phyloP scores from a whole-genome alignment of 2,113 vertebrate genomes.

The Zosterops pallidus region DNA sequence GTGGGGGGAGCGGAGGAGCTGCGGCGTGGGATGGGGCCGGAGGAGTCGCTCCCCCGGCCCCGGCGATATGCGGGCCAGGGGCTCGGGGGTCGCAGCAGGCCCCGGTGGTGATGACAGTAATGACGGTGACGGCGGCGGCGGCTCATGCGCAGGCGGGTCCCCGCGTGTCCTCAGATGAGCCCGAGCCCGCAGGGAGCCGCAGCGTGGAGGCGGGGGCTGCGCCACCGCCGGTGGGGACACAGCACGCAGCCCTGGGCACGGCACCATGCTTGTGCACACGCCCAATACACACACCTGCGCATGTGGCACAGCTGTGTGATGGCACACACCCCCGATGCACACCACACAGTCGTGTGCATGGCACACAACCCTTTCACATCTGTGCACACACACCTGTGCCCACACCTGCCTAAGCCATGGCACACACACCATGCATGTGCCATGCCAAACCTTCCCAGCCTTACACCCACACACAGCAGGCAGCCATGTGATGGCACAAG shows the following conservation, averaged over 20 bases:
- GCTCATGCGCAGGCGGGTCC: slow-evolving; percentile 2
- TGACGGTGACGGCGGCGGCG: background rate
- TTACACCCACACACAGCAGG: background rate
- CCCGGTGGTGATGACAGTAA: background rate
- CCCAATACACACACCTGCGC: background rate
- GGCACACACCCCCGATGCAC: no score
- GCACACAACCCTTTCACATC: background rate
- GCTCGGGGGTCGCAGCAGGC: background rate
- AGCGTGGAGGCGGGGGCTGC: slow-evolving; percentile 17
- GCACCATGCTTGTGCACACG: background rate
- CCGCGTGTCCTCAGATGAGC: slow-evolving; percentile 52
- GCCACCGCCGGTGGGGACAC: background rate
- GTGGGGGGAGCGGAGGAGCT: background rate
- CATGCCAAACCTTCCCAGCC: background rate
- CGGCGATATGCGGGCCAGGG: background rate
- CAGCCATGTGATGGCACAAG: background rate
- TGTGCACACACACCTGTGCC: accelerated
- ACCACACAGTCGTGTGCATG: accelerated
- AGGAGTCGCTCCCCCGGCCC: background rate
- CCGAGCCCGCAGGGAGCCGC: slow-evolving; percentile 42
- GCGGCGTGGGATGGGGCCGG: background rate
- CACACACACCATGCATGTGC: accelerated
- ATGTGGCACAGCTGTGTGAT: accelerated
- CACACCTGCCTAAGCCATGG: accelerated
- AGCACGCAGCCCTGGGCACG: background rate